A percentile compares a stretch with the other conserved stretches of the same genome.
phyloP scores from a whole-genome alignment of 1,140 invertebrate species.

The Tigriopus japonicus region DNA sequence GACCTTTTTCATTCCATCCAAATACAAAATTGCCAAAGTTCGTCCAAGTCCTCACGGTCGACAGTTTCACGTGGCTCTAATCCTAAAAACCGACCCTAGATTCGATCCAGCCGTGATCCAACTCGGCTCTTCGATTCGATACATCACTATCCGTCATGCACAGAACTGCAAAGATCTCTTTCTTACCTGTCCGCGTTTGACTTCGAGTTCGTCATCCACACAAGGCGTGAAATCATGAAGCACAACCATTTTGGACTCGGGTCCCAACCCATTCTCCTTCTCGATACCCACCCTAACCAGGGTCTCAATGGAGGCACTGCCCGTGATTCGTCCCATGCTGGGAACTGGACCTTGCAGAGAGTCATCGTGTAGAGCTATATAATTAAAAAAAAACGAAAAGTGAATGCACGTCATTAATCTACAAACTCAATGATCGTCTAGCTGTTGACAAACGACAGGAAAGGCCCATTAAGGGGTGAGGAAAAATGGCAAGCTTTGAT shows the following conservation, averaged over 20 bases:
- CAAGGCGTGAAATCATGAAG: slow-evolving; percentile 84
- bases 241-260: slow-evolving; percentile 85
- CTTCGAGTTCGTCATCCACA: slow-evolving; percentile 79
- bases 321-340: slow-evolving; percentile 67
- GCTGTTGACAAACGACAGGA: background rate
- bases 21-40: too few species aligned
- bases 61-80: too few species aligned
- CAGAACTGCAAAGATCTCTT: background rate
- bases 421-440: slow-evolving; percentile 14
- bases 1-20: too few species aligned
- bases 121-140: too few species aligned
- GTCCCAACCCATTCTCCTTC: slow-evolving; percentile 66
- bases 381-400: too few species aligned
- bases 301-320: slow-evolving; percentile 83
- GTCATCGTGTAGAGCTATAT: slow-evolving; percentile 45
- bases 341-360: slow-evolving; percentile 46
- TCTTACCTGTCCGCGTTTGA: slow-evolving; percentile 42
- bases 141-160: too few species aligned
- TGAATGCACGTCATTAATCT: slow-evolving; percentile 16
- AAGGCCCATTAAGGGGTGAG: slow-evolving; percentile 2
- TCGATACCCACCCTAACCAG: slow-evolving; percentile 79
- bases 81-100: too few species aligned
- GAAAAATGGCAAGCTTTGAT: slow-evolving; percentile 6
- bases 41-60: too few species aligned
- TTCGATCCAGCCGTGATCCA: too few species aligned